A percentile compares a stretch with the other conserved stretches of the same genome.
Conservation (phyloP, 2,888 invertebrate species). For the Archaeoteleia sp. region DNA sequence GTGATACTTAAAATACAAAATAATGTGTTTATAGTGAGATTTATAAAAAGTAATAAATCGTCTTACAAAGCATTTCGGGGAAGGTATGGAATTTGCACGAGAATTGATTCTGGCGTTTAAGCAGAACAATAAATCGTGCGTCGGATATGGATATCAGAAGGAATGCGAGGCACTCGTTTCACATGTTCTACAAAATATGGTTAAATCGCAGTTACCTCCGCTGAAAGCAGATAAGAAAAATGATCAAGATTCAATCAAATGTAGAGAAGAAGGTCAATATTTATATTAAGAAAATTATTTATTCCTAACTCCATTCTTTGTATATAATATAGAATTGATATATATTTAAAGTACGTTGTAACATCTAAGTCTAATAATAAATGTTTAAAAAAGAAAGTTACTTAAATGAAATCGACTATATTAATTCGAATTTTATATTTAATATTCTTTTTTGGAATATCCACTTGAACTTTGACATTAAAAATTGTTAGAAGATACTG, state of each 20-base stretch:
- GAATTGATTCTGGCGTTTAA: constrained; percentile 67
- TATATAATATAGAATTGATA: too few relatives aligned
- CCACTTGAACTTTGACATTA: too few relatives aligned
- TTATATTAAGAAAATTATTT: too few relatives aligned
- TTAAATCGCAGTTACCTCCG: constrained; percentile 64
- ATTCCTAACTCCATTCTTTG: too few relatives aligned
- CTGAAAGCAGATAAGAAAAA: constrained; percentile 65
- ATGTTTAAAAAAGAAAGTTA: too few relatives aligned
- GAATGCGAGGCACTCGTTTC: constrained; percentile 69
- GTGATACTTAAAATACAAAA: too few relatives aligned
- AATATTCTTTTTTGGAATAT: too few relatives aligned
- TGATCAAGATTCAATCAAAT: constrained; percentile 64
- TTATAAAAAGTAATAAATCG: constrained; percentile 1
- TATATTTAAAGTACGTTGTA: too few relatives aligned
- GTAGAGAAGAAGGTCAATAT: constrained; percentile 68
- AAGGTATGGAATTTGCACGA: constrained; percentile 67
- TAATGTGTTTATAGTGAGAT: not conserved
- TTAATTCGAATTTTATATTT: too few relatives aligned
- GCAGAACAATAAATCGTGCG: constrained; percentile 61
- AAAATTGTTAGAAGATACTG: too few relatives aligned
- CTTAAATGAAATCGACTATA: too few relatives aligned
- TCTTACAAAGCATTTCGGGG: not conserved
- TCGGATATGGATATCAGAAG: constrained; percentile 70
- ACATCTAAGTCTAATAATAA: too few relatives aligned
- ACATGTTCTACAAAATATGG: constrained; percentile 70